These are phyloP conservation scores for Alexandromys fortis DNA, from an alignment of 2,113 vertebrate genomes.

Conservation along the genomic window DNA sequence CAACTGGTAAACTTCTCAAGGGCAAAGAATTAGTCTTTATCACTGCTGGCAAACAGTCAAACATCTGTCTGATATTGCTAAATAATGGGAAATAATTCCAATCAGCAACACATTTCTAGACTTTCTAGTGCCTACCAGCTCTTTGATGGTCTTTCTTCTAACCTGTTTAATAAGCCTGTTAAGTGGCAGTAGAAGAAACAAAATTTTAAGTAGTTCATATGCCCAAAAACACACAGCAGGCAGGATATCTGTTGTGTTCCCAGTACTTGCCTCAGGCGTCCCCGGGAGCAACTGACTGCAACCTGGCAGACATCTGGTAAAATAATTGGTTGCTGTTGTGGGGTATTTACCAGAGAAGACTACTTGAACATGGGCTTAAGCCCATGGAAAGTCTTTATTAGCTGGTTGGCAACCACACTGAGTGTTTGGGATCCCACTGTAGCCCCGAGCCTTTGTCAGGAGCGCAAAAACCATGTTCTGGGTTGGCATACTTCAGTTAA, in stretches of 20 bases:
- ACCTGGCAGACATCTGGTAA: neutral
- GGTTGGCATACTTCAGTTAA: neutral
- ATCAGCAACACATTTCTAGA: neutral
- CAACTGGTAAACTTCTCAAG: neutral
- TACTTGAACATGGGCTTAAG: neutral
- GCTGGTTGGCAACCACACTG: neutral
- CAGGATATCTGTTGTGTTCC: neutral
- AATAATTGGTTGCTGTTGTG: neutral
- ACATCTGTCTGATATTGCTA: neutral
- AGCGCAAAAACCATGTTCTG: neutral
- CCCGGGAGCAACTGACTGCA: neutral
- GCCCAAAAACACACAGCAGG: neutral
- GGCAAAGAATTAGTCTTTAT: constrained; percentile 15
- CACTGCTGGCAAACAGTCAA: neutral
- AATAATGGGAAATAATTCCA: constrained; percentile 48
- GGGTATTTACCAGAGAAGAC: neutral
- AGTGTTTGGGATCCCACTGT: neutral
- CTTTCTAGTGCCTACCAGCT: neutral
- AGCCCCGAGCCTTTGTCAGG: neutral
- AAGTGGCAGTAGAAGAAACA: neutral
- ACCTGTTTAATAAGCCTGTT: constrained; percentile 6
- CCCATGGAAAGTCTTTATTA: neutral
- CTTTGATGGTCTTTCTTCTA: constrained; percentile 23
- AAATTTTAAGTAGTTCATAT: neutral
- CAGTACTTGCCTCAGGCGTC: neutral